Evolutionary conservation across 2,888 invertebrate genomes (phyloP).

Genomic region (Ommatoiulus sabulosus): DNA sequence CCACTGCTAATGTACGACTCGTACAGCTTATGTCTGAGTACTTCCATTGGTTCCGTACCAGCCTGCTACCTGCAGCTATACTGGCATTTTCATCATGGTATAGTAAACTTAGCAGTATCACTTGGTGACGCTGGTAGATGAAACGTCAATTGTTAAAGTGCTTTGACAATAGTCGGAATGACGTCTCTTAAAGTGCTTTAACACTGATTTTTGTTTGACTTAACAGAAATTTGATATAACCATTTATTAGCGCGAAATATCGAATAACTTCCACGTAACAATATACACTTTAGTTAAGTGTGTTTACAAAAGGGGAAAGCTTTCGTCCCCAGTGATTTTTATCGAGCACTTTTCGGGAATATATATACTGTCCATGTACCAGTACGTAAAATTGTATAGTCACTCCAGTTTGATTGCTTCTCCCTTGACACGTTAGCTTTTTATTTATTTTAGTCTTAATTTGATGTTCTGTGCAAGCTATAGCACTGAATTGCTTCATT

Average conservation of each 20-base stretch:
- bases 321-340: neutral
- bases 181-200: neutral
- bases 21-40: no score
- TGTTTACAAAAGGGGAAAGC: neutral
- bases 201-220: neutral
- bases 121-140: neutral
- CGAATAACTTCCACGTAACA: constrained; percentile 9
- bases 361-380: no score
- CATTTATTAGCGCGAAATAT: constrained; percentile 1
- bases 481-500: no score
- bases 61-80: no score
- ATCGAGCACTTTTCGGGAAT: neutral
- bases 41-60: no score
- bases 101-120: neutral
- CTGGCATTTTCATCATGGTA: no score
- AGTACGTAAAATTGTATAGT: no score
- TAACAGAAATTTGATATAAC: neutral
- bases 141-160: neutral
- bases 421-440: neutral
- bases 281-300: neutral
- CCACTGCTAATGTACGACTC: no score
- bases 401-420: neutral
- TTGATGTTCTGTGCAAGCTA: no score
- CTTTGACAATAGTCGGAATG: neutral
- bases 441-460: no score